Conservation (phyloP, 2,797 vertebrate genomes). For the Cirrhinus molitorella region DNA sequence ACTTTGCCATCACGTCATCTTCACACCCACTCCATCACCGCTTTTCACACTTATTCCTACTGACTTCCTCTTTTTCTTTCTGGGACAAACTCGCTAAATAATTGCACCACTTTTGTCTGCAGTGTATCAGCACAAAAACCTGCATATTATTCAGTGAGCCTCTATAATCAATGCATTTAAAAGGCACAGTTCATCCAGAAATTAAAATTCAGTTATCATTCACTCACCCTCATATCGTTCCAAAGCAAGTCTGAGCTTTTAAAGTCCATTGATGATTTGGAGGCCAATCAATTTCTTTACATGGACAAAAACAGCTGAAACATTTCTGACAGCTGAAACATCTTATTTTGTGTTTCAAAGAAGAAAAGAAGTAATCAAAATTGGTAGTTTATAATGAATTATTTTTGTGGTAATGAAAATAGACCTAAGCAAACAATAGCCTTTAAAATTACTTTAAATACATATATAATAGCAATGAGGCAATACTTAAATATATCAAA, state of each 20-base stretch:
- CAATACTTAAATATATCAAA: no score
- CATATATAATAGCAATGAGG: no score
- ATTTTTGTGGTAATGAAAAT: no score
- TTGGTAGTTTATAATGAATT: no score
- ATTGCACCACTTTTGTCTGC: neutral
- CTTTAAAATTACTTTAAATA: no score
- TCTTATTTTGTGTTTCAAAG: no score
- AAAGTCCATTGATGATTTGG: neutral
- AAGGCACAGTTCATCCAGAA: neutral
- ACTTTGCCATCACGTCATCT: constrained; percentile 45
- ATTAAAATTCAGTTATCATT: neutral
- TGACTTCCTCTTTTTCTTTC: constrained; percentile 2
- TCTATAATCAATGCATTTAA: neutral
- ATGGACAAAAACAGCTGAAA: neutral
- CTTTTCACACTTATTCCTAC: neutral
- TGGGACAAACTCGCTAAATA: neutral
- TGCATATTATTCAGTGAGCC: neutral
- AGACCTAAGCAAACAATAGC: no score
- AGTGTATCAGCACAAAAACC: neutral
- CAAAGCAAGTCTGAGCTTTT: neutral
- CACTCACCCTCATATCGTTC: no score
- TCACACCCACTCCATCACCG: constrained; percentile 42
- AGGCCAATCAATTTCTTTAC: neutral
- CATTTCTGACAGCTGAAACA: no score
- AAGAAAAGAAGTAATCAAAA: no score